phyloP scores from a whole-genome alignment of 2,888 invertebrate genomes.

The Corythucha ciliata region DNA sequence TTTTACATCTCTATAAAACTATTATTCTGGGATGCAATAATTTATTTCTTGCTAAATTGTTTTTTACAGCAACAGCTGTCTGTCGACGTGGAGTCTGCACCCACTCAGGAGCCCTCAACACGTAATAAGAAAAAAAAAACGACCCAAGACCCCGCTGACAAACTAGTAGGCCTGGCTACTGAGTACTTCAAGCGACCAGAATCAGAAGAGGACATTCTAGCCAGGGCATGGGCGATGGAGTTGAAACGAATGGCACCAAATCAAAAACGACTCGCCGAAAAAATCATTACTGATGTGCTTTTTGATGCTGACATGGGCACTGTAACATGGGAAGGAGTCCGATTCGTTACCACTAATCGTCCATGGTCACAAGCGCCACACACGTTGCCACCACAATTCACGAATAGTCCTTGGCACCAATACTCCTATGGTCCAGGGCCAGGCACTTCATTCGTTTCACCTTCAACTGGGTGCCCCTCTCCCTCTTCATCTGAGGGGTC shows the following conservation, averaged over 20 bases:
- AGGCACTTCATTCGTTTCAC: conserved; percentile 2
- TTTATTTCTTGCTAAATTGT: conserved; percentile 1
- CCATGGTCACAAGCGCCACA: not conserved
- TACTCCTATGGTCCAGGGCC: conserved; percentile 6
- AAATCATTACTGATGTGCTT: no score
- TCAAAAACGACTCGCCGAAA: no score
- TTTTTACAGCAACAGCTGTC: conserved; percentile 5
- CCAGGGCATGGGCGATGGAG: no score
- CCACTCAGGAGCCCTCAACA: conserved; percentile 5
- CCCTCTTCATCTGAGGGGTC: conserved; percentile 4
- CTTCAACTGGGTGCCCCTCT: conserved; percentile 4
- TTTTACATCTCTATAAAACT: not conserved
- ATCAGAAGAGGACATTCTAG: no score
- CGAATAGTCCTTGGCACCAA: conserved; percentile 3
- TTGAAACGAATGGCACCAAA: no score
- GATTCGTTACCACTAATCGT: no score
- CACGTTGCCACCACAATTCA: conserved; percentile 1
- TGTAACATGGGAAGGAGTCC: no score
- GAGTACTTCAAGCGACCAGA: no score
- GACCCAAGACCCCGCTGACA: no score
- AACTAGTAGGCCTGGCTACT: no score
- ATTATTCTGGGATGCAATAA: conserved; percentile 4
- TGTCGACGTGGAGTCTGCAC: conserved; percentile 4
- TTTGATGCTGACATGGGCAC: no score
- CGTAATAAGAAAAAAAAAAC: no score